Evolutionary conservation across 2,888 invertebrate species (phyloP), one percentile per base, ranked within the genome.

Genomic region (Mamestra brassicae): DNA sequence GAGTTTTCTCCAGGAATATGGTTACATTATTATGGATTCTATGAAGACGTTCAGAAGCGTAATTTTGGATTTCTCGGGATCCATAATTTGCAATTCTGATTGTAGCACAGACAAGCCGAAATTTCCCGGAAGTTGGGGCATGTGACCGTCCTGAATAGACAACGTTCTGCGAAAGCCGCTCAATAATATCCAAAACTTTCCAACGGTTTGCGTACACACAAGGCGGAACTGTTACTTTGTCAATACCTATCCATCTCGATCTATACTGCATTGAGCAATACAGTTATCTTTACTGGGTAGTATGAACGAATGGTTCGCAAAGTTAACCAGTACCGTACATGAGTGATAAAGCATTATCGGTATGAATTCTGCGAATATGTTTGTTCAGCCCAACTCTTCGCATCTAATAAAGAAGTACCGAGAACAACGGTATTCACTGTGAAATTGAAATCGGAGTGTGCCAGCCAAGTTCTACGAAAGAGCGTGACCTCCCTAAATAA

Each of bases 361-460:
- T 81, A 88, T 81, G 81, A 82, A 89, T 92, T 93, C 93, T 84
- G 87, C 84, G 92, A 92, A 93, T 83, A 75, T 84, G 83, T 92
- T 90, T 89, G 87, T 88, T 87, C 88, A 88, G 74, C 73, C 72
- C 76, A 82, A 87, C 84, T 83, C 90, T 88, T 86, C 85, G 80
- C 84, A 83, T 90, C 90, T 90, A 92, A 91, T 89, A 89, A 91
- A 91, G 90, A 90, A 89, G 88, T 93, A 93, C 93, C 84, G 77
- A 89, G 93, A 93, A 93, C 89, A 92, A 93, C 93, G 91, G 92
- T 92, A 90, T 90, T 86, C 84, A 75, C 85, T 87, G 90, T 89
- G 90, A 91, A 93, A 92, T 90, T 90, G 92, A 92, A 93, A 93
- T 93, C 90, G 88, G 89, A 90, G 90, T 92, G 88, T 89, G 90